Base-by-base conservation (phyloP, 2,113 vertebrate genomes). In the Urocitellus parryii region DNA sequence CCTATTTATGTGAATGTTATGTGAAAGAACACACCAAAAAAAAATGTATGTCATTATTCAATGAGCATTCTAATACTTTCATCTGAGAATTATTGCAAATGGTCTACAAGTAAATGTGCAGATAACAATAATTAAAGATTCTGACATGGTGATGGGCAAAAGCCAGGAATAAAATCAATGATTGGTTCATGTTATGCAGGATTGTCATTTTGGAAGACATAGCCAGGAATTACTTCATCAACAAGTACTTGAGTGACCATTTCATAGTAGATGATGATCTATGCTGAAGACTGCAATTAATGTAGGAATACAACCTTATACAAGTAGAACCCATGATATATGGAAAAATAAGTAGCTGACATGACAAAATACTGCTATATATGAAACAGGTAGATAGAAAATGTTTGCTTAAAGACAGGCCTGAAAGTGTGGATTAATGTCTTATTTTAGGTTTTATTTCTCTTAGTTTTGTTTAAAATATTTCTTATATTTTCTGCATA, bases 141-240 rank as follows among this genome's bases (percentile, higher is more conserved):
- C 61, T 89, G 58, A 61, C 27, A 42, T 9, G 45, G 37, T 78
- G 17, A 13, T 8, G 8, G 37, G 17, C 17, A 0, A 83, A 91
- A 91, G 16, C 42, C 76, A 56, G 51, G 37, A 79, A 79, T 78
- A 25, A 87, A 94, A 84, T 92, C 51, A 87, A n/a, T 67, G 18
- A 14, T 37, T 2, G 7, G 6, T 63, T 12, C 51, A 37, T 58
- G 17, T 76, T 90, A 76, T 22, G 39, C 61, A 67, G 6, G 79
- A 61, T 17, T 81, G 29, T 25, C 22, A 48, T 88, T 16, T 17
- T 32, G 17, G 70, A 76, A 74, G 56, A 37, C 29, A 74, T 1
- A 90, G 11, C 20, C 34, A 39, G 3, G 14, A 86, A 73, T 77
- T n/a, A 65, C 3, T 68, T 53, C 63, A 76, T 81, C 14, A 67